A percentile compares a stretch with the other conserved stretches of the same genome.
Evolutionary conservation across 2,888 invertebrate species (phyloP).

Genomic region (Trissolcus brochymenae): DNA sequence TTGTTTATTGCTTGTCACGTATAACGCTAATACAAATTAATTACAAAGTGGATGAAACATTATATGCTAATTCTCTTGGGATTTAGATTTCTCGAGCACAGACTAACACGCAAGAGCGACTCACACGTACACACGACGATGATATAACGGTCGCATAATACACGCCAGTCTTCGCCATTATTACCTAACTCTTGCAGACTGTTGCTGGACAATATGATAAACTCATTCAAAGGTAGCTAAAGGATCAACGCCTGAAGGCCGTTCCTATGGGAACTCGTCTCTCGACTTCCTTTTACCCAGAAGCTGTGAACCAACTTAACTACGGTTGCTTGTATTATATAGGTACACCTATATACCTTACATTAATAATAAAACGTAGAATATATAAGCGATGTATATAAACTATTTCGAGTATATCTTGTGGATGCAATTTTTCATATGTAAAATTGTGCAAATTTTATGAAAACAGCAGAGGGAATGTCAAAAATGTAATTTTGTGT

Average conservation of each 20-base stretch:
- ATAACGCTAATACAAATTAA: slow-evolving; percentile 54
- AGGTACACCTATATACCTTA: slow-evolving; percentile 4
- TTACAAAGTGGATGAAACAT: slow-evolving; percentile 51
- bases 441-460: too few species aligned
- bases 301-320: slow-evolving; percentile 50
- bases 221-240: slow-evolving; percentile 57
- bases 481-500: too few species aligned
- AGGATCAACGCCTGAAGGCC: slow-evolving; percentile 56
- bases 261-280: slow-evolving; percentile 51
- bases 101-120: not conserved
- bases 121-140: not conserved
- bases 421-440: too few species aligned
- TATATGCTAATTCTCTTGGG: slow-evolving; percentile 48
- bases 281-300: slow-evolving; percentile 38
- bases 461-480: too few species aligned
- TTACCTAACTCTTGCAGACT: slow-evolving; percentile 53
- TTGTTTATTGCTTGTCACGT: slow-evolving; percentile 48
- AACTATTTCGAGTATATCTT: slow-evolving; percentile 58
- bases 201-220: slow-evolving; percentile 58
- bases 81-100: slow-evolving; percentile 41
- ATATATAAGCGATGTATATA: slow-evolving; percentile 60
- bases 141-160: slow-evolving; percentile 17
- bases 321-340: slow-evolving; percentile 33
- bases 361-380: slow-evolving; percentile 17
- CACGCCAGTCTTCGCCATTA: slow-evolving; percentile 47